Percentiles rank a stretch among this genome's conserved stretches.
Conservation (phyloP, 2,113 vertebrate species). For the Clarias macrocephalus region DNA sequence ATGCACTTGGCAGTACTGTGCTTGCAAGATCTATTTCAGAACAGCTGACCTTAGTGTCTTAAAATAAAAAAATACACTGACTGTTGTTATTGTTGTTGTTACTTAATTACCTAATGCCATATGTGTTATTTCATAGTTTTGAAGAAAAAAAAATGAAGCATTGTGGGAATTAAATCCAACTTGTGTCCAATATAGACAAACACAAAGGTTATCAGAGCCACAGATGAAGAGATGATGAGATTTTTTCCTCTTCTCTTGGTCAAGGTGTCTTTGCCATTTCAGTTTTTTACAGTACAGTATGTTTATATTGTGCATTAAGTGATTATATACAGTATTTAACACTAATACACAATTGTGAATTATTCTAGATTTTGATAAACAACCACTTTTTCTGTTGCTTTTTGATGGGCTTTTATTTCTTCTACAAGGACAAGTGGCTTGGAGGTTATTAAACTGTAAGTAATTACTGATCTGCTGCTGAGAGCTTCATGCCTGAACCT, state of each 20-base stretch:
- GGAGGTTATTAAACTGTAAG: constrained; percentile 91
- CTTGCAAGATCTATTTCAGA: no score
- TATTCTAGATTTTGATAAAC: not conserved
- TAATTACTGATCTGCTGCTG: constrained; percentile 89
- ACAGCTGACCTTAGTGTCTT: no score
- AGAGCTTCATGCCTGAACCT: constrained; percentile 85
- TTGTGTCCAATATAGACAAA: constrained; percentile 60
- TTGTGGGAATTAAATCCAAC: no score
- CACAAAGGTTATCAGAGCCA: constrained; percentile 84
- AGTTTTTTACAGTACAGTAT: constrained; percentile 62
- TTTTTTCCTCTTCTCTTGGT: constrained; percentile 62
- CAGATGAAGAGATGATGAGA: constrained; percentile 69
- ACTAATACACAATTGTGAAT: not conserved
- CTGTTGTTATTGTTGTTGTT: no score
- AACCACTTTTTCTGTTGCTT: not conserved
- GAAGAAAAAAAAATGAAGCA: no score
- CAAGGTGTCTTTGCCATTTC: constrained; percentile 82
- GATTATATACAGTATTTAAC: not conserved
- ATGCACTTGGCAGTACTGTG: no score
- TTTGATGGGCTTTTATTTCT: constrained; percentile 76
- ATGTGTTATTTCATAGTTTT: no score
- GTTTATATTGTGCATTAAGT: constrained; percentile 17
- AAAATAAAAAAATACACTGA: no score
- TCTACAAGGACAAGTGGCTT: constrained; percentile 85
- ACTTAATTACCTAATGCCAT: no score